Conservation (phyloP, 2,797 vertebrate genomes). For the Sternotherus odoratus region DNA sequence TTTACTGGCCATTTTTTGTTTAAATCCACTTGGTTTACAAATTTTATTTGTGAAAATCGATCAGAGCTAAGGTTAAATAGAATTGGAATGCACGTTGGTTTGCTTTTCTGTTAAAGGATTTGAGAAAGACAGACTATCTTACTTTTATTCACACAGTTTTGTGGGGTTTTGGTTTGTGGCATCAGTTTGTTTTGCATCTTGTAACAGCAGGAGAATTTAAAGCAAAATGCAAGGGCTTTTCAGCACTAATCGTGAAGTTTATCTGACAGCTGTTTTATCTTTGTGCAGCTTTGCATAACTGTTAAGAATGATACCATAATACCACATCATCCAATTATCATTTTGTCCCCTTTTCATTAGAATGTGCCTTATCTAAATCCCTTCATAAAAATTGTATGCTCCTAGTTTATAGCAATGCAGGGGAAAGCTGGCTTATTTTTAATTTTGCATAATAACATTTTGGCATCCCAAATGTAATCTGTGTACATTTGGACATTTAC, state of each 20-base stretch:
- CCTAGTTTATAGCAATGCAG: neutral
- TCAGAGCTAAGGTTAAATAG: neutral
- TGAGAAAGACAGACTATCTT: neutral
- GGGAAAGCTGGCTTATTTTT: conserved; percentile 10
- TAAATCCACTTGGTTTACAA: rapidly evolving
- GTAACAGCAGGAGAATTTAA: neutral
- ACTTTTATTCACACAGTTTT: rapidly evolving
- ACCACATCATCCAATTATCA: neutral
- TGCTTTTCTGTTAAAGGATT: rapidly evolving
- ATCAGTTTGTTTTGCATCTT: neutral
- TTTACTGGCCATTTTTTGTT: neutral
- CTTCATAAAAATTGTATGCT: rapidly evolving
- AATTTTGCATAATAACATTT: conserved; percentile 4
- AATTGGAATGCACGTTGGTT: rapidly evolving
- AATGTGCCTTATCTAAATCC: conserved; percentile 6
- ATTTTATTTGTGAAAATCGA: rapidly evolving
- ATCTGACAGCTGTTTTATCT: conserved; percentile 41
- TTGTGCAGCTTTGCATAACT: rapidly evolving
- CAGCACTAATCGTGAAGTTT: neutral
- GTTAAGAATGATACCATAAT: neutral
- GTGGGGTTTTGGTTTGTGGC: neutral
- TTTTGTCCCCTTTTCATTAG: neutral
- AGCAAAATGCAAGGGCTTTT: neutral
- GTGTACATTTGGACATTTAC: neutral
- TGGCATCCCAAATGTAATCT: neutral